Evolutionary conservation across 2,113 vertebrate genomes (phyloP).

Genomic region (Sapayoa aenigma): DNA sequence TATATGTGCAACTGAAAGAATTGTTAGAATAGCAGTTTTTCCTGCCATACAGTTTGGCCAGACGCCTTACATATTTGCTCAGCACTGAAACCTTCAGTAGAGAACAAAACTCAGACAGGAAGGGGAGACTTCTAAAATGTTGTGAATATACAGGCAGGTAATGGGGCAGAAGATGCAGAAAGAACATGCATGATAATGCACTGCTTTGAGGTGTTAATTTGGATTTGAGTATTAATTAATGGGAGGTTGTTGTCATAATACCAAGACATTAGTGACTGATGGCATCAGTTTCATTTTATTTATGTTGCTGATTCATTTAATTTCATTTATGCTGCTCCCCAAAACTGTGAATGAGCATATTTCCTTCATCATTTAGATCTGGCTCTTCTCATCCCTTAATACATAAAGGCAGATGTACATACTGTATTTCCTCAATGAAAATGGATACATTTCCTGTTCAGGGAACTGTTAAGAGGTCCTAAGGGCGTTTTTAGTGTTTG

Average conservation of each 20-base stretch:
- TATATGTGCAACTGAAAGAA: background rate
- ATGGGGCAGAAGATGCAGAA: background rate
- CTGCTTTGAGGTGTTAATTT: background rate
- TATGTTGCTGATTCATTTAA: background rate
- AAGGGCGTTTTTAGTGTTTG: background rate
- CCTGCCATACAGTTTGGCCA: background rate
- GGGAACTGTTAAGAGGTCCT: background rate
- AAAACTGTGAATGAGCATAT: background rate
- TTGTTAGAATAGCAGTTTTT: background rate
- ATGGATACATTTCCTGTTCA: background rate
- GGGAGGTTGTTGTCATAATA: background rate
- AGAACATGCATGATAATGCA: background rate
- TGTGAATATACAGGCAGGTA: background rate
- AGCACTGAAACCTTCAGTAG: background rate
- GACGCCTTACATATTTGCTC: background rate
- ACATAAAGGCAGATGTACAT: accelerated
- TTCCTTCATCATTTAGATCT: background rate
- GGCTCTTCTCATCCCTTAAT: background rate
- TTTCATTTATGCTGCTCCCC: background rate
- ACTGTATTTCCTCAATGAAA: background rate
- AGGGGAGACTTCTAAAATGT: background rate
- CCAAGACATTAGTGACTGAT: background rate
- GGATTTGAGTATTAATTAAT: background rate
- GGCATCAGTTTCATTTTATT: background rate
- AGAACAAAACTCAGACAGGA: background rate